A percentile compares a stretch with the other conserved stretches of the same genome.
Evolutionary conservation across 2,797 vertebrate species (phyloP).

Genomic region (Enoplosus armatus): DNA sequence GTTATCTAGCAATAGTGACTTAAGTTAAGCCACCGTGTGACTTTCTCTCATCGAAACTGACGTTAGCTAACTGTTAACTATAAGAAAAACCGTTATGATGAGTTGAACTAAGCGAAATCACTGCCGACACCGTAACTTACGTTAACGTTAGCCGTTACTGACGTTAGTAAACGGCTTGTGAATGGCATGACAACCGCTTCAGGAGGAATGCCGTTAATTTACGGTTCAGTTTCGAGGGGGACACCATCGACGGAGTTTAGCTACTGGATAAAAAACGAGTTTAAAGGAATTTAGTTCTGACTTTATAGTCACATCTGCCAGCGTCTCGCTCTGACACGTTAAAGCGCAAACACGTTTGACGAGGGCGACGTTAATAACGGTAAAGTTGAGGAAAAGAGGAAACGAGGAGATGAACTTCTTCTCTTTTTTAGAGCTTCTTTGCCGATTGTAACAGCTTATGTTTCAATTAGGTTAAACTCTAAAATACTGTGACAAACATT

Average conservation of each 20-base stretch:
- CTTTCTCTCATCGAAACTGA: neutral
- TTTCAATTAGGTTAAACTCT: rapidly evolving
- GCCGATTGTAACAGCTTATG: rapidly evolving
- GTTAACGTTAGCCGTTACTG: neutral
- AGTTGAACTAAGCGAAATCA: rapidly evolving
- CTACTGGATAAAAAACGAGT: no score
- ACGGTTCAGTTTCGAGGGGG: neutral
- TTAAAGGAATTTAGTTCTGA: no score
- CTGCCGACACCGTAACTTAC: neutral
- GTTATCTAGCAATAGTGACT: neutral
- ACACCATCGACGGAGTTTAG: neutral
- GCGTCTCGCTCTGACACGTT: neutral
- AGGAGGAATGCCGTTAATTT: constrained; percentile 1
- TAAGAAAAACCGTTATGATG: no score
- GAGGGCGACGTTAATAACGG: neutral
- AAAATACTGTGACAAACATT: rapidly evolving
- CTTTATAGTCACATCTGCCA: rapidly evolving
- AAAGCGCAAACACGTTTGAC: no score
- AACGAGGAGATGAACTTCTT: constrained; percentile 17
- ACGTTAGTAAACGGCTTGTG: neutral
- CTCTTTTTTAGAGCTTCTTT: constrained; percentile 19
- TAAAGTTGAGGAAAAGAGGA: constrained; percentile 21
- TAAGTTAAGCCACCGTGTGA: neutral
- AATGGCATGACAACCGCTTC: neutral
- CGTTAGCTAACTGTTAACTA: no score